Conservation (phyloP, 2,888 invertebrate species). For the Camptogramma bilineatum region DNA sequence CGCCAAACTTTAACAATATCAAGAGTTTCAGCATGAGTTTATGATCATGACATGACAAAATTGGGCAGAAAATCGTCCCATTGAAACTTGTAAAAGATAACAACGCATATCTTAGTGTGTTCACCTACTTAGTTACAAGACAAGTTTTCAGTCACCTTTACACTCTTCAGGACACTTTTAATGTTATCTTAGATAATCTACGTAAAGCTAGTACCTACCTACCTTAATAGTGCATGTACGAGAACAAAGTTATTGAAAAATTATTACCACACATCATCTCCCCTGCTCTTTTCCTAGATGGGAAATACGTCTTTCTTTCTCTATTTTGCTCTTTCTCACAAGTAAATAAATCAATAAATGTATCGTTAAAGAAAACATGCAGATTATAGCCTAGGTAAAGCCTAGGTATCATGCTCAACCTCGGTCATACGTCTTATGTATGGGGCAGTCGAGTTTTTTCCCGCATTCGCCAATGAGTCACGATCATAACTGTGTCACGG, state of each 20-base stretch:
- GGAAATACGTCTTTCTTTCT: neutral
- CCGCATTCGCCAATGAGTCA: slow-evolving; percentile 50
- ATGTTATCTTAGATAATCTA: too few relatives aligned
- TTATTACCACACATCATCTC: neutral
- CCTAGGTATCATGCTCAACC: slow-evolving; percentile 15
- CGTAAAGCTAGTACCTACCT: too few relatives aligned
- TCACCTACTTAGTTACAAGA: too few relatives aligned
- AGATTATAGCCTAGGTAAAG: neutral
- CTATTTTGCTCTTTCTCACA: neutral
- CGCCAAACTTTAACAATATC: neutral
- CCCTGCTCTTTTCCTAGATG: neutral
- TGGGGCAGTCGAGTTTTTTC: slow-evolving; percentile 53
- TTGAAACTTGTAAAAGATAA: too few relatives aligned
- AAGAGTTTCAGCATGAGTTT: neutral
- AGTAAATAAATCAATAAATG: neutral
- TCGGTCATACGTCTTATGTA: slow-evolving; percentile 28
- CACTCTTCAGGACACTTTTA: too few relatives aligned
- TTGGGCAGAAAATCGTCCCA: too few relatives aligned
- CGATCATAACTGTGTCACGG: slow-evolving; percentile 51
- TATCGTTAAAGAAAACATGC: neutral
- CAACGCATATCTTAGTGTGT: too few relatives aligned
- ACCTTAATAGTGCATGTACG: too few relatives aligned
- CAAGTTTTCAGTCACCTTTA: too few relatives aligned
- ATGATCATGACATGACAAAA: too few relatives aligned
- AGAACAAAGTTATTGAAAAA: neutral